phyloP scores from a whole-genome alignment of 2,113 vertebrate species.

The Lepus europaeus region DNA sequence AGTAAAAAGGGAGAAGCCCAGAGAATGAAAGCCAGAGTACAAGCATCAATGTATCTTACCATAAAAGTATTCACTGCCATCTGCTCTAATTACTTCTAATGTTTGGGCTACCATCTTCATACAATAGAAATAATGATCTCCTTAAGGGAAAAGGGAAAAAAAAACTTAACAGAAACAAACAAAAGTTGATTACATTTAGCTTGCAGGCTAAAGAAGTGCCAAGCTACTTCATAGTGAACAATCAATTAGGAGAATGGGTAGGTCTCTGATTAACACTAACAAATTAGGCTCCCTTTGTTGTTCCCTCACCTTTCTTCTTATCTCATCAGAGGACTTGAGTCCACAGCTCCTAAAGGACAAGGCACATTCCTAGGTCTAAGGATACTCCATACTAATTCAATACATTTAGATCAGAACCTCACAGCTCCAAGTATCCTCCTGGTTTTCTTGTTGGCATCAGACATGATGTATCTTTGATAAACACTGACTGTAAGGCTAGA shows the following conservation, averaged over 20 bases:
- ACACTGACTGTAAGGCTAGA: neutral
- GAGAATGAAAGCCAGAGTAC: conserved; percentile 77
- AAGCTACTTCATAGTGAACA: conserved; percentile 85
- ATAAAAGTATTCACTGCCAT: conserved; percentile 86
- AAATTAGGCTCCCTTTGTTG: conserved; percentile 74
- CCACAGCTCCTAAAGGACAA: neutral
- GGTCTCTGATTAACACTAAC: conserved; percentile 85
- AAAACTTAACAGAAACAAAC: conserved; percentile 85
- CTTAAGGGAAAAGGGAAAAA: conserved; percentile 85
- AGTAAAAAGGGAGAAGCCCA: conserved; percentile 77
- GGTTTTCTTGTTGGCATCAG: neutral
- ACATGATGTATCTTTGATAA: neutral
- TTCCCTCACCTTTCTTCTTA: neutral
- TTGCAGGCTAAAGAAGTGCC: conserved; percentile 84
- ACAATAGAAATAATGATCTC: conserved; percentile 89
- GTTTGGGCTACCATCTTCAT: conserved; percentile 88
- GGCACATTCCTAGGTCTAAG: neutral
- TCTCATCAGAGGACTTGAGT: neutral
- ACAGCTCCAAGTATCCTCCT: neutral
- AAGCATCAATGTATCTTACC: conserved; percentile 82
- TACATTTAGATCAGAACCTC: neutral
- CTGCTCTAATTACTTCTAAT: conserved; percentile 90
- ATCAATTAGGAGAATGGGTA: conserved; percentile 87
- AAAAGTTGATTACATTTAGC: conserved; percentile 90
- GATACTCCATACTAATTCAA: neutral